phyloP scores from a whole-genome alignment of 37 sponge, comb jelly and placozoan genomes.

The Hexactinellida sp. region DNA sequence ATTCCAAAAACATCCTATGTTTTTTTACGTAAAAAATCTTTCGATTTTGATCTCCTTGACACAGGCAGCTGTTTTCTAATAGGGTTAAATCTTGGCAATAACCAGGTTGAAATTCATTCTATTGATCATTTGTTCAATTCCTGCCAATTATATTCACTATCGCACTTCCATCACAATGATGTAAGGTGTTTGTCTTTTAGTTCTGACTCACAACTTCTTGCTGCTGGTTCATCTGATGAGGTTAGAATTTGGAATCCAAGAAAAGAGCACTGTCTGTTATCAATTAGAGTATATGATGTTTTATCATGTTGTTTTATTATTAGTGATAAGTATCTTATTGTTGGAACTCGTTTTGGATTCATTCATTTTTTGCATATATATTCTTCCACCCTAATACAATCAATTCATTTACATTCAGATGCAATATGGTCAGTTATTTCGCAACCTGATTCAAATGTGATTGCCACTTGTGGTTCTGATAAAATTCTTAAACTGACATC shows the following conservation, averaged over 20 bases:
- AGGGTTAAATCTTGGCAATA: background rate
- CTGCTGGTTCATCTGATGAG: background rate
- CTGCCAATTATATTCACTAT: background rate
- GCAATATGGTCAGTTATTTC: background rate
- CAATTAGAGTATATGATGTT: conserved; percentile 8
- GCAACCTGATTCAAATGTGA: background rate
- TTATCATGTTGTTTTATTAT: conserved; percentile 62
- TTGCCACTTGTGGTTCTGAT: background rate
- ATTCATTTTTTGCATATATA: background rate
- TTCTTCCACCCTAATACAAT: background rate
- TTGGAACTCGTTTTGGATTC: conserved; percentile 49
- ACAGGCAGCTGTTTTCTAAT: background rate
- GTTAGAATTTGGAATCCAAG: background rate
- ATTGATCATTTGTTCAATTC: background rate
- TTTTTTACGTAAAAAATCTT: background rate
- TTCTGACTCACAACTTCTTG: background rate
- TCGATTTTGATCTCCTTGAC: background rate
- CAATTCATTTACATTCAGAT: conserved; percentile 6
- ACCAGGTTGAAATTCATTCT: background rate
- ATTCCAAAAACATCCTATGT: background rate
- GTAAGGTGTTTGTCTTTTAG: background rate
- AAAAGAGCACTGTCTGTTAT: background rate
- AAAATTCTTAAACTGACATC: background rate
- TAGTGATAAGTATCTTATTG: conserved; percentile 64
- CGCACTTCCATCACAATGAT: background rate